A percentile compares a stretch with the other conserved stretches of the same genome.
These are phyloP conservation scores for Euspilapteryx auroguttella DNA, from an alignment of 2,888 invertebrate genomes.

Conservation along the genomic window DNA sequence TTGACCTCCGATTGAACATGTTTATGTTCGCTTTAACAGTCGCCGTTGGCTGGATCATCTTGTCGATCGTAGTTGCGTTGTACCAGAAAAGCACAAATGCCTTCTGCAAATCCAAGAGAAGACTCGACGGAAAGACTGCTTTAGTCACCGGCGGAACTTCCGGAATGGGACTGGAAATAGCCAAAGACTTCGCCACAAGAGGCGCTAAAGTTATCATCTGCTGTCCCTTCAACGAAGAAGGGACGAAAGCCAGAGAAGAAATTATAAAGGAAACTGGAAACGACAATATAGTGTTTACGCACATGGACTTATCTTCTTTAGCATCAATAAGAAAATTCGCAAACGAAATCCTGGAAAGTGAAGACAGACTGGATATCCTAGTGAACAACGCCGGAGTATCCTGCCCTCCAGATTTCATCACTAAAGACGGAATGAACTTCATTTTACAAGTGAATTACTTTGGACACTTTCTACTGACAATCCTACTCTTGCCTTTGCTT, in stretches of 20 bases:
- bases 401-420: constrained; percentile 56
- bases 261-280: constrained; percentile 70
- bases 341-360: constrained; percentile 69
- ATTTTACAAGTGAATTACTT: constrained; percentile 94
- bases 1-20: no score
- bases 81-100: constrained; percentile 41
- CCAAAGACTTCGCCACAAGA: constrained; percentile 34
- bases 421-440: constrained; percentile 81
- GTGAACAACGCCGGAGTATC: constrained; percentile 89
- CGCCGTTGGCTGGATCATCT: constrained; percentile 1
- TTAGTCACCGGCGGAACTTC: constrained; percentile 41
- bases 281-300: constrained; percentile 67
- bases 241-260: constrained; percentile 49
- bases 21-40: constrained; percentile 1
- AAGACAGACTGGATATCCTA: constrained; percentile 76
- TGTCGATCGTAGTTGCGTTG: not conserved
- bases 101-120: constrained; percentile 34
- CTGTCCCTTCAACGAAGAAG: constrained; percentile 39
- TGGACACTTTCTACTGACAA: constrained; percentile 89
- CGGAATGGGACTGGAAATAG: constrained; percentile 42
- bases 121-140: constrained; percentile 31
- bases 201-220: constrained; percentile 42
- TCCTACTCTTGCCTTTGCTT: constrained; percentile 79
- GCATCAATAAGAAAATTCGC: constrained; percentile 82
- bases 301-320: constrained; percentile 73